phyloP scores from a whole-genome alignment of 2,113 vertebrate species.

The Aviceda subcristata region DNA sequence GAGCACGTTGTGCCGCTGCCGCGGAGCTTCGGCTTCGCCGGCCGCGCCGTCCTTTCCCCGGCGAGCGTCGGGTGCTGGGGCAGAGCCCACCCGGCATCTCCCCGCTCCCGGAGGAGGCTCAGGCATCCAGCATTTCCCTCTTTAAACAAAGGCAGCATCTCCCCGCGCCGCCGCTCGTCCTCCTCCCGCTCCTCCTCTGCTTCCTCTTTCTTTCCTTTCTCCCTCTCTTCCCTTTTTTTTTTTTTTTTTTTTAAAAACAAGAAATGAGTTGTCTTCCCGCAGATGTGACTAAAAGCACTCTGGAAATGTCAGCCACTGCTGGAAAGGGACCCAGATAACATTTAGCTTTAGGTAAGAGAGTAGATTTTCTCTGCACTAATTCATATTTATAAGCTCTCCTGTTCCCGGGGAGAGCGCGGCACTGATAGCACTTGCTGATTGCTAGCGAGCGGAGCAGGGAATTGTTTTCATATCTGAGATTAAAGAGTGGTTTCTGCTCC shows the following conservation, averaged over 20 bases:
- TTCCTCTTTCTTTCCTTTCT: background rate
- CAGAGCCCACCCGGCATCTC: background rate
- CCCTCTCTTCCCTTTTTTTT: background rate
- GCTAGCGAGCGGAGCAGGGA: slow-evolving; percentile 55
- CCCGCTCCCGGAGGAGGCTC: background rate
- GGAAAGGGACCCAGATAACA: slow-evolving; percentile 71
- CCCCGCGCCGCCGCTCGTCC: background rate
- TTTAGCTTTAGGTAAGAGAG: slow-evolving; percentile 74
- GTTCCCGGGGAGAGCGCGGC: slow-evolving; percentile 55
- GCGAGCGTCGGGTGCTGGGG: fast-evolving
- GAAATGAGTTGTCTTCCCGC: slow-evolving; percentile 64
- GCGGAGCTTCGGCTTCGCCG: fast-evolving
- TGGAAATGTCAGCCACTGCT: slow-evolving; percentile 71
- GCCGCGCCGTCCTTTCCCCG: background rate
- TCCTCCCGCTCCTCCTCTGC: background rate
- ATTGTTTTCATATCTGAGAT: slow-evolving; percentile 65
- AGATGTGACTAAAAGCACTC: slow-evolving; percentile 67
- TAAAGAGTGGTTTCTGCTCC: slow-evolving; percentile 58
- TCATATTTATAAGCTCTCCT: slow-evolving; percentile 74
- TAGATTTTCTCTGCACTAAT: slow-evolving; percentile 70
- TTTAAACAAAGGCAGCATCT: background rate
- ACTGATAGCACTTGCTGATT: slow-evolving; percentile 60
- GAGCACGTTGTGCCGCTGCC: background rate
- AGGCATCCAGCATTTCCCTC: background rate
- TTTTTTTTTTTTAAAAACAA: background rate